Conservation (phyloP, 2,888 invertebrate species). For the Ceramica pisi region DNA sequence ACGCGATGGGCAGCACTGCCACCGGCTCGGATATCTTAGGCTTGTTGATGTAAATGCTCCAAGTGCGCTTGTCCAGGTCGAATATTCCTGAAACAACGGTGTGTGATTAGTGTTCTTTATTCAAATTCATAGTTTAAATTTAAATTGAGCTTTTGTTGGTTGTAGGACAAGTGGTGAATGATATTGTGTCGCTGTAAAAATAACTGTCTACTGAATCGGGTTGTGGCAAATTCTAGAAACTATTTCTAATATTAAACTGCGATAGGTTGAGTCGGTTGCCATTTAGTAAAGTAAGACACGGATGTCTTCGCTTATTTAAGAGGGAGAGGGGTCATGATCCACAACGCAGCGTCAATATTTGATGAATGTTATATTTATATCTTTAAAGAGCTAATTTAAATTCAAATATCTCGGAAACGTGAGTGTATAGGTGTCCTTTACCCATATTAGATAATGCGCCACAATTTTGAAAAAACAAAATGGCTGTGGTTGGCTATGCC, state of each 20-base stretch:
- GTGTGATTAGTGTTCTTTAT: neutral
- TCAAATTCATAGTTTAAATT: neutral
- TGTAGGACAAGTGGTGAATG: neutral
- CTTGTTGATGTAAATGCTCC: slow-evolving; percentile 95
- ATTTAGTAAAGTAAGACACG: slow-evolving; percentile 59
- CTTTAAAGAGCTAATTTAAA: no score
- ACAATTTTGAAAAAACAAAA: no score
- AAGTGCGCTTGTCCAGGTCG: slow-evolving; percentile 93
- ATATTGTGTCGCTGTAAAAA: no score
- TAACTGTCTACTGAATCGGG: no score
- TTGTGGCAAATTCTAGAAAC: no score
- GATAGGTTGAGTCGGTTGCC: neutral
- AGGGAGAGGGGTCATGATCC: neutral
- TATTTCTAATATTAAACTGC: neutral
- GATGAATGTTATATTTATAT: no score
- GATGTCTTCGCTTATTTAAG: neutral
- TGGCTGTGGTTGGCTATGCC: no score
- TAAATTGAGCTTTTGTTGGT: neutral
- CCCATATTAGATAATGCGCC: no score
- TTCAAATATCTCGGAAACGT: no score
- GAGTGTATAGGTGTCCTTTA: no score
- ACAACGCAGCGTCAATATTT: neutral
- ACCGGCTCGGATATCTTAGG: slow-evolving; percentile 93
- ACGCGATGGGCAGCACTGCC: slow-evolving; percentile 92
- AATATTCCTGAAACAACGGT: slow-evolving; percentile 92